phyloP scores from a whole-genome alignment of 92 coral and sea anemone genomes.

The Palythoa caribaeorum region DNA sequence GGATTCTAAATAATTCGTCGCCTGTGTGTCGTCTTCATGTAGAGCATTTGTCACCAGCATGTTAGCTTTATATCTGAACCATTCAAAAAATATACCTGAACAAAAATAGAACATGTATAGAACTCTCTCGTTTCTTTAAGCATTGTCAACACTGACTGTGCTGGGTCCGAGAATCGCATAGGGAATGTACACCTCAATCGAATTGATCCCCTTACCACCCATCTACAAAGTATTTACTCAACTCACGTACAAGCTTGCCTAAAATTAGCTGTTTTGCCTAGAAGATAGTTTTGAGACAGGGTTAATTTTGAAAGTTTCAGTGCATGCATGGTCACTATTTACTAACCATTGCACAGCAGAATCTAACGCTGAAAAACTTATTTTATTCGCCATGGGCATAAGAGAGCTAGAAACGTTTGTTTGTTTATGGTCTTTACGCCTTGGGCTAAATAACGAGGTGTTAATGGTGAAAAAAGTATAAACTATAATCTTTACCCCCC shows the following conservation, averaged over 20 bases:
- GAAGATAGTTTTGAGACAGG: neutral
- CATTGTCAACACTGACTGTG: neutral
- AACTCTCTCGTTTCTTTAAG: neutral
- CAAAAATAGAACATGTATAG: neutral
- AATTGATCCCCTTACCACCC: neutral
- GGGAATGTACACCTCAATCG: neutral
- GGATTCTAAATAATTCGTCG: slow-evolving; percentile 5
- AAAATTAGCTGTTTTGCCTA: neutral
- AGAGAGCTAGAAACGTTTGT: neutral
- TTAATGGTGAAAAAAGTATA: slow-evolving; percentile 33
- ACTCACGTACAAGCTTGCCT: neutral
- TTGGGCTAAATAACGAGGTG: slow-evolving; percentile 28
- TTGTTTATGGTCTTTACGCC: slow-evolving; percentile 1
- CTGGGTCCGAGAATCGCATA: neutral
- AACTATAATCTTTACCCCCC: slow-evolving; percentile 39
- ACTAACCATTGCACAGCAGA: neutral
- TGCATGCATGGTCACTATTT: neutral
- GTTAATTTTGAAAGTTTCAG: neutral
- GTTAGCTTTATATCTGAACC: slow-evolving; percentile 10
- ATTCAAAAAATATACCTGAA: neutral
- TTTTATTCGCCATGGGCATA: neutral
- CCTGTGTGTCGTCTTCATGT: slow-evolving; percentile 34
- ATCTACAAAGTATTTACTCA: neutral
- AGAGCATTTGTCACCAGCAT: slow-evolving; percentile 35
- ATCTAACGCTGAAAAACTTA: neutral